Percentiles rank a stretch among this genome's conserved stretches.
Conservation (phyloP, 2,113 vertebrate species). For the Neogale vison region DNA sequence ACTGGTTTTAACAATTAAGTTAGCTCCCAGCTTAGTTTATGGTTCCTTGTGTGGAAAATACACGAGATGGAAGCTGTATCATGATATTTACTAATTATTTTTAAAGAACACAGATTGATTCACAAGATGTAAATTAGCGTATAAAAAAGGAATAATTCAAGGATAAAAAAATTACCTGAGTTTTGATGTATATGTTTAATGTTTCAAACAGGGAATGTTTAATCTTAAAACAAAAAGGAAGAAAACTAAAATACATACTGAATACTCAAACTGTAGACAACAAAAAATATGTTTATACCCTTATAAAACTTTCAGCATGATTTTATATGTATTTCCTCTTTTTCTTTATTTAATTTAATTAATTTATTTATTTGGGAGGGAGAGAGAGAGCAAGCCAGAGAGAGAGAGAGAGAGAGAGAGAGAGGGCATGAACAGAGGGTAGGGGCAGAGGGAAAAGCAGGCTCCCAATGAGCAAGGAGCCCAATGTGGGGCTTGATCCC, state of each 20-base stretch:
- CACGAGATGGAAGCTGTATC: not conserved
- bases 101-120: conserved; percentile 53
- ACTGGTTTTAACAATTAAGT: conserved; percentile 35
- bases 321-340: not conserved
- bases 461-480: not conserved
- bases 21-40: conserved; percentile 38
- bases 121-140: conserved; percentile 33
- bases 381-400: not conserved
- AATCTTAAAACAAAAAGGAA: conserved; percentile 38
- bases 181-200: conserved; percentile 36
- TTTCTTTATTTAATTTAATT: not conserved
- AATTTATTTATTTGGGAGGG: not conserved
- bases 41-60: conserved; percentile 37
- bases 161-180: conserved; percentile 38
- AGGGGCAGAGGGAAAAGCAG: not conserved
- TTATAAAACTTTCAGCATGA: not conserved
- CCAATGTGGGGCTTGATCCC: not conserved
- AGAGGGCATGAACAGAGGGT: not conserved
- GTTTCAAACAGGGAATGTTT: conserved; percentile 38
- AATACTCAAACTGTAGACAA: not conserved
- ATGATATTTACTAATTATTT: conserved; percentile 1
- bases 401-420: not conserved
- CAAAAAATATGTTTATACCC: not conserved
- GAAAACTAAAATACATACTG: not conserved
- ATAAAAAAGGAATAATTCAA: conserved; percentile 36